Evolutionary conservation across 2,113 vertebrate genomes (phyloP).

Genomic region (Cygnus atratus): DNA sequence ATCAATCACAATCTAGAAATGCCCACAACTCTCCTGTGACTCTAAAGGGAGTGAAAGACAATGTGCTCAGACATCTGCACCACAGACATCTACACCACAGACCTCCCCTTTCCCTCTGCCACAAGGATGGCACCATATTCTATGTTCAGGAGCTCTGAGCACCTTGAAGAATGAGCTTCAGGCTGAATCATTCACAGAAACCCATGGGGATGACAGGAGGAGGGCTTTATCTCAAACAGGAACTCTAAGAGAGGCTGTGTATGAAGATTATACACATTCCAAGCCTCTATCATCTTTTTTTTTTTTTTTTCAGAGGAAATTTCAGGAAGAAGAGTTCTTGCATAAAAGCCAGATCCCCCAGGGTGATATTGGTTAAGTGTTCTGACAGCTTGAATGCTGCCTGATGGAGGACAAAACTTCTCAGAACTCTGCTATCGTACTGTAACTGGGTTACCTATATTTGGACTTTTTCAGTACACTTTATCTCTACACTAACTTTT

Average conservation of each 20-base stretch:
- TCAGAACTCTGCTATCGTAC: background rate
- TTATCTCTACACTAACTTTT: background rate
- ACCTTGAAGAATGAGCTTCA: background rate
- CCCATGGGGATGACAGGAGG: background rate
- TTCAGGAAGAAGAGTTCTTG: background rate
- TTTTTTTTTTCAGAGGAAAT: background rate
- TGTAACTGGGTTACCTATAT: background rate
- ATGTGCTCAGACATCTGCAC: background rate
- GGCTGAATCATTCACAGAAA: background rate
- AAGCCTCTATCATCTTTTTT: background rate
- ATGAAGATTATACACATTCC: background rate
- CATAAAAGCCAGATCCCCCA: background rate
- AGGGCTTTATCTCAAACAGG: background rate
- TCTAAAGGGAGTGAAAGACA: background rate
- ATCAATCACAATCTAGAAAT: background rate
- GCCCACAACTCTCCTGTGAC: background rate
- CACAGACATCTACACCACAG: background rate
- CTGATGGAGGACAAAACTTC: background rate
- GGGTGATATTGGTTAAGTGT: background rate
- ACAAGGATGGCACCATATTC: background rate
- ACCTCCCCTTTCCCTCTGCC: accelerated
- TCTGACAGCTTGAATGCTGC: background rate
- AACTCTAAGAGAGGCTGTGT: background rate
- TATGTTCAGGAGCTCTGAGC: background rate
- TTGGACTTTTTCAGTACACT: background rate